phyloP scores from a whole-genome alignment of 2,888 invertebrate genomes.

The Dolichopus griseipennis region DNA sequence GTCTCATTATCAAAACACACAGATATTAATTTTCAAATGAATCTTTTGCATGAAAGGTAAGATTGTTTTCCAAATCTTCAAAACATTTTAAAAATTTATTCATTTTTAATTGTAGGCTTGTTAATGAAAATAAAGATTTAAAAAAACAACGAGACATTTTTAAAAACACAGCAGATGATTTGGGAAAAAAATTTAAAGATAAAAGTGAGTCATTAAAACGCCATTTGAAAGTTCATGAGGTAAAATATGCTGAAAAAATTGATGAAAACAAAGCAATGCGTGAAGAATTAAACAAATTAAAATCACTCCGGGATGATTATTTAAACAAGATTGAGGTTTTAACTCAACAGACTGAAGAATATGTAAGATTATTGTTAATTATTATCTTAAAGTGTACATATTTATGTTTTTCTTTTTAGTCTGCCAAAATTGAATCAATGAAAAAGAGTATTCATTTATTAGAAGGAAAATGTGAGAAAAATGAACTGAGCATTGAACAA shows the following conservation, averaged over 20 bases:
- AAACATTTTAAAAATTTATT: not conserved
- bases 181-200: constrained; percentile 36
- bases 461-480: constrained; percentile 36
- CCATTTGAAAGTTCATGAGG: constrained; percentile 33
- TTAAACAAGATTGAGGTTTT: constrained; percentile 31
- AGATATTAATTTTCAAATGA: constrained; percentile 37
- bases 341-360: constrained; percentile 32
- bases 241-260: constrained; percentile 34
- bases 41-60: constrained; percentile 37
- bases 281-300: constrained; percentile 31
- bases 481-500: constrained; percentile 32
- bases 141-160: constrained; percentile 34
- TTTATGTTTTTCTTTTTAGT: not conserved
- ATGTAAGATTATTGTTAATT: constrained; percentile 26
- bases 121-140: constrained; percentile 37
- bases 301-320: constrained; percentile 28
- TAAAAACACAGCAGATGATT: constrained; percentile 32
- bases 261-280: constrained; percentile 30
- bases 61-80: constrained; percentile 8
- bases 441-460: constrained; percentile 37
- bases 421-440: constrained; percentile 20
- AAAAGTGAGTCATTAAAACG: constrained; percentile 33
- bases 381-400: not conserved
- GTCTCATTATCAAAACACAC: constrained; percentile 37
- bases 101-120: constrained; percentile 26